Evolutionary conservation across 2,888 invertebrate species (phyloP).

Genomic region (Bellardia pandia): DNA sequence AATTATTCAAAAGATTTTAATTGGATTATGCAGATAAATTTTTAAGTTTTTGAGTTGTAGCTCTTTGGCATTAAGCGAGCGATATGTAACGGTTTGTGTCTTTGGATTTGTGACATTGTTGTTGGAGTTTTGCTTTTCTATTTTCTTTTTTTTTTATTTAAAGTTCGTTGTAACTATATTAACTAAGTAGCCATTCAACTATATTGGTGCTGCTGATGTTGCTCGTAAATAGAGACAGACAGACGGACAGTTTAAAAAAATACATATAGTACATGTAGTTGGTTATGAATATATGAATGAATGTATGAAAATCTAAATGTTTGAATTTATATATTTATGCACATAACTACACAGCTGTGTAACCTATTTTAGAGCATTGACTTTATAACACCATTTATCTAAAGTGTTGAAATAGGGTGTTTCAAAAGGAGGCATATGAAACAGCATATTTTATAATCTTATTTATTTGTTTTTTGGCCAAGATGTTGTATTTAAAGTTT

Average conservation of each 20-base stretch:
- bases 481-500: too few relatives aligned
- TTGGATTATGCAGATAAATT: too few relatives aligned
- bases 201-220: constrained; percentile 2
- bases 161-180: constrained; percentile 57
- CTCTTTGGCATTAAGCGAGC: too few relatives aligned
- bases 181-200: constrained; percentile 57
- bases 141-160: constrained; percentile 17
- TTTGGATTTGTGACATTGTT: constrained; percentile 12
- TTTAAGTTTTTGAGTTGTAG: too few relatives aligned
- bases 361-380: constrained; percentile 70
- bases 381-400: constrained; percentile 54
- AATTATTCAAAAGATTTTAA: too few relatives aligned
- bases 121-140: constrained; percentile 19
- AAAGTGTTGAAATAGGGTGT: neutral
- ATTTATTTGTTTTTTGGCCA: too few relatives aligned
- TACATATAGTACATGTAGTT: neutral
- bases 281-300: constrained; percentile 23
- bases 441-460: too few relatives aligned
- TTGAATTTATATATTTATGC: neutral
- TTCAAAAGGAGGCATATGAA: neutral
- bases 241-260: neutral
- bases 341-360: constrained; percentile 46
- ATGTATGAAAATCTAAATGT: constrained; percentile 12
- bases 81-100: neutral
- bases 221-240: constrained; percentile 12